A percentile compares a stretch with the other conserved stretches of the same genome.
Conservation (phyloP, 2,113 vertebrate species). For the Callaeas wilsoni region DNA sequence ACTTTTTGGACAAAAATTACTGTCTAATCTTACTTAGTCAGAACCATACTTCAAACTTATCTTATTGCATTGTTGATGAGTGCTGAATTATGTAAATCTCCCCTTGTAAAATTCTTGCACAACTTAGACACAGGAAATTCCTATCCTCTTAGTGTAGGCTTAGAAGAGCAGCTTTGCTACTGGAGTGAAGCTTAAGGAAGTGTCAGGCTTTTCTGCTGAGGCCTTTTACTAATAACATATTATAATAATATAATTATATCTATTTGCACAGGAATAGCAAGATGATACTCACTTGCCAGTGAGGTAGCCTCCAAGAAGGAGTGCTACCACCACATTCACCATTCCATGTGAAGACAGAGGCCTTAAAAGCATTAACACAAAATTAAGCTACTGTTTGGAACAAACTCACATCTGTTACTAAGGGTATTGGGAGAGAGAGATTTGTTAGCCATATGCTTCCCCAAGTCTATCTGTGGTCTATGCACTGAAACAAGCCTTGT, state of each 20-base stretch:
- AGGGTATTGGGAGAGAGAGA: not conserved
- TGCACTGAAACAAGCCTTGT: not conserved
- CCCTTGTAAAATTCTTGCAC: not conserved
- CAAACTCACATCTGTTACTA: not conserved
- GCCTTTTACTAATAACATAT: not conserved
- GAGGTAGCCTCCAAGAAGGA: not conserved
- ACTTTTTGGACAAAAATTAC: not conserved
- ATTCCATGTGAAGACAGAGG: not conserved
- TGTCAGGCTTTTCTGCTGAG: not conserved
- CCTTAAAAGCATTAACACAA: not conserved
- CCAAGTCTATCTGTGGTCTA: not conserved
- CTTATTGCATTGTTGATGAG: not conserved
- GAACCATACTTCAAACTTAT: not conserved
- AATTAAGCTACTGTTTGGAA: not conserved
- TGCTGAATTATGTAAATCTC: not conserved
- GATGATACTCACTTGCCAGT: not conserved
- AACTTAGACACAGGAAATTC: not conserved
- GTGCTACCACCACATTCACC: not conserved
- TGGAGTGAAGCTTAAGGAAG: not conserved
- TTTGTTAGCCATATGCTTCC: not conserved
- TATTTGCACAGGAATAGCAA: not conserved
- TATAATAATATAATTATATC: not conserved
- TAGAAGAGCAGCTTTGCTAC: not conserved
- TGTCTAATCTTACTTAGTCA: not conserved
- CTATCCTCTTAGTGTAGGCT: not conserved